These are phyloP conservation scores for Heliconius hermathena DNA, from an alignment of 1,140 invertebrate genomes.

Conservation along the genomic window DNA sequence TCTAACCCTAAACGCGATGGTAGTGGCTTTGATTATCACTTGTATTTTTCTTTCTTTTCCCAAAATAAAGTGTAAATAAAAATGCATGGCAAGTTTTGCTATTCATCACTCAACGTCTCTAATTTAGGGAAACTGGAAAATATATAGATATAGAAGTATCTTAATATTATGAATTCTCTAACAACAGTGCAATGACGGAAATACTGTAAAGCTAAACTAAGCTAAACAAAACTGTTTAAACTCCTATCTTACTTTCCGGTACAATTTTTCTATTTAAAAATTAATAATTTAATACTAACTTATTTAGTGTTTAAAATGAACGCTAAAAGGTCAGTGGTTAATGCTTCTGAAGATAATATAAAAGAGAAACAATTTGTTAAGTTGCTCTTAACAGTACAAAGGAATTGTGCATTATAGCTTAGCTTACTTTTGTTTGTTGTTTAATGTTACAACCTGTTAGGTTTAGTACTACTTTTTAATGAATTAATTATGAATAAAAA, in stretches of 20 bases:
- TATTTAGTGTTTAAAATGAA: not conserved
- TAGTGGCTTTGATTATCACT: too few species aligned
- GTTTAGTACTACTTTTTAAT: not conserved
- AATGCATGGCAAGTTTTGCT: too few species aligned
- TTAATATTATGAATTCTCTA: too few species aligned
- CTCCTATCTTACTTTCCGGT: not conserved
- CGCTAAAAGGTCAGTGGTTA: constrained; percentile 5
- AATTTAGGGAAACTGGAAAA: too few species aligned
- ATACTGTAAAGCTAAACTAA: too few species aligned
- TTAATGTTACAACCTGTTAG: not conserved
- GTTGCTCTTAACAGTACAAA: not conserved
- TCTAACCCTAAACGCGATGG: too few species aligned
- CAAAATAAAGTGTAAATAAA: too few species aligned
- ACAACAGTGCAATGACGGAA: too few species aligned
- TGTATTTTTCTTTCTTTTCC: too few species aligned
- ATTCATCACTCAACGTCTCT: too few species aligned
- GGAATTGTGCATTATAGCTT: constrained; percentile 6
- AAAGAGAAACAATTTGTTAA: not conserved
- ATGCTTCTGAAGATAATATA: not conserved
- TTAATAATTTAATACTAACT: not conserved
- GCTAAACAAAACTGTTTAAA: too few species aligned
- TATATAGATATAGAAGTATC: too few species aligned
- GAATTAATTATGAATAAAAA: not conserved
- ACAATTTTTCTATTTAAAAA: not conserved
- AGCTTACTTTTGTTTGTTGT: not conserved